Evolutionary conservation across 2,113 vertebrate genomes (phyloP).

Genomic region (Poecile atricapillus): DNA sequence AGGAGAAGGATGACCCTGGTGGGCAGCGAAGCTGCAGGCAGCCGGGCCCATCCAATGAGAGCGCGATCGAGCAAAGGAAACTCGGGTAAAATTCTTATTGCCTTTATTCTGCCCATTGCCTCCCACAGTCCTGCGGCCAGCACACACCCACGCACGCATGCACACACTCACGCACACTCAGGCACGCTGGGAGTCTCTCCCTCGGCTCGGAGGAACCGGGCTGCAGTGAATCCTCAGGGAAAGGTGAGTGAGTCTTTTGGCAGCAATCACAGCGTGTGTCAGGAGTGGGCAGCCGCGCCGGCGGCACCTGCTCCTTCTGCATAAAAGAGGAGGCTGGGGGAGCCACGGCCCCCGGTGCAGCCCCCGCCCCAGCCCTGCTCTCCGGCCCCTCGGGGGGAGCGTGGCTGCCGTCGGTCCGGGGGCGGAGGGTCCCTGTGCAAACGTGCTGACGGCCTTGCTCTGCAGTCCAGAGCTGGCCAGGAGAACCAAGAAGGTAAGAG

Average conservation of each 20-base stretch:
- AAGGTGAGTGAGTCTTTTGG: conserved; percentile 69
- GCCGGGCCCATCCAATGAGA: neutral
- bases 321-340: conserved; percentile 57
- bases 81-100: conserved; percentile 76
- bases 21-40: neutral
- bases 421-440: conserved; percentile 77
- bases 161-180: conserved; percentile 50
- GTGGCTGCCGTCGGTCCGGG: conserved; percentile 48
- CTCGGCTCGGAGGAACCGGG: conserved; percentile 66
- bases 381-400: neutral
- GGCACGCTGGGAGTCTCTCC: conserved; percentile 55
- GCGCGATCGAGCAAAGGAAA: conserved; percentile 54
- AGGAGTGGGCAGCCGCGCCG: conserved; percentile 27
- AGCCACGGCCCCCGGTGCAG: neutral
- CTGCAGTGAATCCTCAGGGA: conserved; percentile 44
- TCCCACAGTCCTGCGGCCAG: conserved; percentile 68
- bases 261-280: conserved; percentile 74
- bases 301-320: conserved; percentile 64
- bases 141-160: conserved; percentile 59
- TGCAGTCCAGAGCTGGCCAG: conserved; percentile 24
- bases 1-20: neutral
- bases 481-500: conserved; percentile 57
- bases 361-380: conserved; percentile 15
- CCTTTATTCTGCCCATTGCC: conserved; percentile 77
- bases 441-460: conserved; percentile 68